These are phyloP conservation scores for Aphis craccivora DNA, from an alignment of 1,140 invertebrate species.

Conservation along the genomic window DNA sequence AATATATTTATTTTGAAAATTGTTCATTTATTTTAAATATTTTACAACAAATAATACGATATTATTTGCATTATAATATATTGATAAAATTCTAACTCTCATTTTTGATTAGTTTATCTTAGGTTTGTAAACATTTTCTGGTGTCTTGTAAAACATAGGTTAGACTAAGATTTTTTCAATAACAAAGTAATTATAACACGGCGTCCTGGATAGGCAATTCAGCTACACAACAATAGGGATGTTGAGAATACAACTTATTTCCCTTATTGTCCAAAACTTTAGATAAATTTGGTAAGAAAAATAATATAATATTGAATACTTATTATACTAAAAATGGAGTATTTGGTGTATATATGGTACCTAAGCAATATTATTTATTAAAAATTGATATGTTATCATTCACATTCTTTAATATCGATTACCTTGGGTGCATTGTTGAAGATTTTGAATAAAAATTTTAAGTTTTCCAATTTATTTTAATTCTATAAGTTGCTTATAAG, in stretches of 20 bases:
- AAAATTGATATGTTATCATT: not conserved
- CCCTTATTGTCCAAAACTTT: not conserved
- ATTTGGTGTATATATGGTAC: no score
- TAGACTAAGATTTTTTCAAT: not conserved
- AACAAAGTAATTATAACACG: not conserved
- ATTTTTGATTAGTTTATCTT: not conserved
- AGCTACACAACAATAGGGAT: not conserved
- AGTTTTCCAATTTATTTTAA: constrained; percentile 8
- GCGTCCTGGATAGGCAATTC: not conserved
- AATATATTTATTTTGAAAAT: not conserved
- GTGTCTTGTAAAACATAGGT: not conserved
- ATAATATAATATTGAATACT: not conserved
- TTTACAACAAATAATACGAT: not conserved
- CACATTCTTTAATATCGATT: not conserved
- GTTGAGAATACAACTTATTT: no score
- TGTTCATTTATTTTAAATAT: not conserved
- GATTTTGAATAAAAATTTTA: not conserved
- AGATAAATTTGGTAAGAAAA: not conserved
- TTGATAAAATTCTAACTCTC: not conserved
- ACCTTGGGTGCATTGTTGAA: not conserved
- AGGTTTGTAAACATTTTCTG: not conserved
- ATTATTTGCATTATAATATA: not conserved
- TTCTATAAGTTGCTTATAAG: not conserved
- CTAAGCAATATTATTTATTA: not conserved
- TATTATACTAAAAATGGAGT: not conserved